phyloP scores from a whole-genome alignment of 2,888 invertebrate species.

The Pyralis farinalis region DNA sequence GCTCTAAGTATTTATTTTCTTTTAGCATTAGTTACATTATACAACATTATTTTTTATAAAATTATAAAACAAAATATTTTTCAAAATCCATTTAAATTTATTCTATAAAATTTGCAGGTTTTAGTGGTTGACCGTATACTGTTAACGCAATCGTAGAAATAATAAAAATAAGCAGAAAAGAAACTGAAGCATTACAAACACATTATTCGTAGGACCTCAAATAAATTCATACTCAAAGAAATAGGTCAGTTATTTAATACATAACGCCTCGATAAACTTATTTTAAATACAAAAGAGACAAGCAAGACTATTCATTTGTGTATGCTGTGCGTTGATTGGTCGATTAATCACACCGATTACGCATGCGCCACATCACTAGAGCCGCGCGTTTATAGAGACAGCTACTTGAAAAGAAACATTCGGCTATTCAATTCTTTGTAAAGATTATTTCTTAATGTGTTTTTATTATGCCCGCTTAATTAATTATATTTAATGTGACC shows the following conservation, averaged over 20 bases:
- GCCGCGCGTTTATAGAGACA: conserved; percentile 55
- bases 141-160: no score
- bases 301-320: conserved; percentile 16
- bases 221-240: neutral
- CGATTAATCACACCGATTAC: conserved; percentile 55
- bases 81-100: no score
- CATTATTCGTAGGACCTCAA: neutral
- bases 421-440: conserved; percentile 50
- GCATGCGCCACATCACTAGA: conserved; percentile 56
- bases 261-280: conserved; percentile 6
- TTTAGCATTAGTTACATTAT: no score
- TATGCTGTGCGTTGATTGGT: conserved; percentile 32
- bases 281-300: conserved; percentile 20
- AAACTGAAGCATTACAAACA: no score
- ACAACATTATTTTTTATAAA: no score
- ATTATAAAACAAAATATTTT: no score
- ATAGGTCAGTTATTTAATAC: neutral
- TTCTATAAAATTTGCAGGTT: no score
- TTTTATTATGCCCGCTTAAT: conserved; percentile 60
- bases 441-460: conserved; percentile 33
- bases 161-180: no score
- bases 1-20: no score
- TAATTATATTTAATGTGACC: conserved; percentile 70
- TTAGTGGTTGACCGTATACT: no score
- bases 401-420: conserved; percentile 58